A percentile compares a stretch with the other conserved stretches of the same genome.
These are phyloP conservation scores for Empis stercorea DNA, from an alignment of 2,888 invertebrate genomes.

Conservation along the genomic window DNA sequence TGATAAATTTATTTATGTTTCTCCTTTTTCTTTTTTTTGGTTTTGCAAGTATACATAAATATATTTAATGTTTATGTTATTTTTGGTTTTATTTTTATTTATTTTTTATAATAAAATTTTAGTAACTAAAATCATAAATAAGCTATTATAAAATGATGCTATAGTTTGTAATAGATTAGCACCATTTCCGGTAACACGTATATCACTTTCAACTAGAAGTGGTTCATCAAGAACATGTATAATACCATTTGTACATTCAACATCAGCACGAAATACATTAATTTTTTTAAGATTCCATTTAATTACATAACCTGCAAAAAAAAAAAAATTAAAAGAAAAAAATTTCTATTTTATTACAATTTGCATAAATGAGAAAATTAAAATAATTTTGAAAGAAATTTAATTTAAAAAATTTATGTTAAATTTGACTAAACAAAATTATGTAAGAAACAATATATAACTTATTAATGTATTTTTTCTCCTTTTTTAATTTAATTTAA, in stretches of 20 bases:
- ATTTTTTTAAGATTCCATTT: constrained; percentile 77
- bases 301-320: constrained; percentile 59
- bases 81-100: not conserved
- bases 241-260: constrained; percentile 90
- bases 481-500: too few relatives aligned
- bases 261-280: constrained; percentile 78
- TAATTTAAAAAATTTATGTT: too few relatives aligned
- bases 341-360: not conserved
- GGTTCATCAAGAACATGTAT: constrained; percentile 89
- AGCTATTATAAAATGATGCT: constrained; percentile 21
- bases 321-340: constrained; percentile 17
- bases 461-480: too few relatives aligned
- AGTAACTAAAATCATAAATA: constrained; percentile 34
- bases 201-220: constrained; percentile 69
- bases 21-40: not conserved
- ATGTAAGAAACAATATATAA: too few relatives aligned
- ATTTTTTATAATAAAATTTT: constrained; percentile 29
- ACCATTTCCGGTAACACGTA: constrained; percentile 43
- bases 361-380: too few relatives aligned
- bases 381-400: not conserved
- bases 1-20: not conserved
- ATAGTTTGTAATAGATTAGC: constrained; percentile 30
- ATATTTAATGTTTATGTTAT: not conserved
- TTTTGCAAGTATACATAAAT: too few relatives aligned
- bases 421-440: too few relatives aligned